A percentile compares a stretch with the other conserved stretches of the same genome.
phyloP scores from a whole-genome alignment of 2,113 vertebrate species.

The Vidua chalybeata region DNA sequence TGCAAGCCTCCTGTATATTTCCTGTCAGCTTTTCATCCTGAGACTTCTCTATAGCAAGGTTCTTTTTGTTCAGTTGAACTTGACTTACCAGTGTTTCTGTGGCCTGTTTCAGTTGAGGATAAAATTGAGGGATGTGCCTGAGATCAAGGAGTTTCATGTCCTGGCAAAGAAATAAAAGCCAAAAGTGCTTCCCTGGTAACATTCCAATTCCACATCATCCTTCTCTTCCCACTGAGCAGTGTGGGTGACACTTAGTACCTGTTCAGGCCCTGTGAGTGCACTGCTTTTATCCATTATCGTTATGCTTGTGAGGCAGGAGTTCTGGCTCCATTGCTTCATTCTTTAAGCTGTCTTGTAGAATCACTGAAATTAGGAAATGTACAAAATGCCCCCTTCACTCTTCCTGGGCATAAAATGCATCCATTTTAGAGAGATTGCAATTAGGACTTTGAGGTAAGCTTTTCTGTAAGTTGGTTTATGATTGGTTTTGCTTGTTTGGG shows the following conservation, averaged over 20 bases:
- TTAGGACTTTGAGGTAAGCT: background rate
- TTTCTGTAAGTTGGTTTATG: background rate
- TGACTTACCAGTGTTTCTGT: background rate
- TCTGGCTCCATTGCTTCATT: background rate
- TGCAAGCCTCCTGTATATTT: background rate
- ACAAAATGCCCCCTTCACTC: background rate
- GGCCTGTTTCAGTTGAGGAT: background rate
- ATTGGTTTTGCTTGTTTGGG: background rate
- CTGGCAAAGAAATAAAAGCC: background rate
- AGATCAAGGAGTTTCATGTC: background rate
- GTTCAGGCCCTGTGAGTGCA: background rate
- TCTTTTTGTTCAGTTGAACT: background rate
- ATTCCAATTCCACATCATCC: background rate
- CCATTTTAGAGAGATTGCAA: background rate
- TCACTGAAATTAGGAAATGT: background rate
- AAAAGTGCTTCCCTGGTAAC: background rate
- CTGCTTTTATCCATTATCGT: background rate
- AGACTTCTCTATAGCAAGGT: background rate
- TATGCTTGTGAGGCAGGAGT: background rate
- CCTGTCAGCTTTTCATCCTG: background rate
- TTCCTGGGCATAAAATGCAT: background rate
- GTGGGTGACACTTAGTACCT: background rate
- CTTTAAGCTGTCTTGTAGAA: background rate
- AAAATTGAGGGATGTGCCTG: background rate
- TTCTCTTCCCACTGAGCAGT: background rate